Conservation (phyloP, 2,888 invertebrate species). For the Trachelus stipa region DNA sequence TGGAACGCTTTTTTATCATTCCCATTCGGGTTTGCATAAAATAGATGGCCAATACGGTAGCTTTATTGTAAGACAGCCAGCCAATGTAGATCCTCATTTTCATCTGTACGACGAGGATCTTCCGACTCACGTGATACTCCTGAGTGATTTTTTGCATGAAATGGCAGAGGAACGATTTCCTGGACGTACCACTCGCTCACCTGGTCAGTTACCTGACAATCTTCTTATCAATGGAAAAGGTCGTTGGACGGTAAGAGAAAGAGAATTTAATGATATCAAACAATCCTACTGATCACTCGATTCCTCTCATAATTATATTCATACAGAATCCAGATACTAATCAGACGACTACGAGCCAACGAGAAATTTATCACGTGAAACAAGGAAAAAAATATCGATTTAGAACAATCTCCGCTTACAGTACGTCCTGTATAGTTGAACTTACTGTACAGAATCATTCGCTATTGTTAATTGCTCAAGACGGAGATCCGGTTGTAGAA, state of each 20-base stretch:
- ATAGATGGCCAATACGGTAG: constrained; percentile 34
- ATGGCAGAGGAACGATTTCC: constrained; percentile 83
- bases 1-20: constrained; percentile 38
- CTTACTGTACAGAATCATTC: constrained; percentile 31
- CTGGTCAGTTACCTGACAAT: constrained; percentile 84
- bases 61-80: constrained; percentile 29
- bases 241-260: constrained; percentile 25
- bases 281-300: too few species aligned
- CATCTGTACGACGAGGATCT: constrained; percentile 31
- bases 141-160: constrained; percentile 64
- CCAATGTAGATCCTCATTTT: constrained; percentile 18
- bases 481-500: constrained; percentile 36
- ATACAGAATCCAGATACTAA: constrained; percentile 17
- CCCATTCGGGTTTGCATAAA: constrained; percentile 36
- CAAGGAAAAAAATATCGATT: constrained; percentile 34
- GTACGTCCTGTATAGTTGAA: constrained; percentile 33
- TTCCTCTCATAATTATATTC: too few species aligned
- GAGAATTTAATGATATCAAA: neutral
- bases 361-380: constrained; percentile 25
- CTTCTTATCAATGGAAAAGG: constrained; percentile 88
- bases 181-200: constrained; percentile 80
- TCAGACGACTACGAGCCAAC: constrained; percentile 13
- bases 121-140: constrained; percentile 26
- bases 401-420: constrained; percentile 29
- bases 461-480: constrained; percentile 35